phyloP scores from a whole-genome alignment of 2,113 vertebrate species.

The Pardalotus punctatus region DNA sequence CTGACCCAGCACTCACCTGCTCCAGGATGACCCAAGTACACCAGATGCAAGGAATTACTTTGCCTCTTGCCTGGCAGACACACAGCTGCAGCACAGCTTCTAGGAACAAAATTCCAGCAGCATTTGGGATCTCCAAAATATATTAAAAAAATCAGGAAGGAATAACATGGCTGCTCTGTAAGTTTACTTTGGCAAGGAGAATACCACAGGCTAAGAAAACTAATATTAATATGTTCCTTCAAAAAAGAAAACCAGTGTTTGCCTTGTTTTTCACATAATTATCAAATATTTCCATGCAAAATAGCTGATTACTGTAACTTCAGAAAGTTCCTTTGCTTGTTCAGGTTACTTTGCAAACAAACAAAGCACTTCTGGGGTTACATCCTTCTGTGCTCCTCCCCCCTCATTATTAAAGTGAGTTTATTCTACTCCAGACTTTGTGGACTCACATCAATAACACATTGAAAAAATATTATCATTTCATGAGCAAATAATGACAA shows the following conservation, averaged over 20 bases:
- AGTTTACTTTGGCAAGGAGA: background rate
- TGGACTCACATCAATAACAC: background rate
- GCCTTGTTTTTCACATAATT: background rate
- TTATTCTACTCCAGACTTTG: background rate
- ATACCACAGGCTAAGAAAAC: background rate
- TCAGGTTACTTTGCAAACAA: background rate
- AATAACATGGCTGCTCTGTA: background rate
- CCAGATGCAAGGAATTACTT: background rate
- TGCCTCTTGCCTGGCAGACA: background rate
- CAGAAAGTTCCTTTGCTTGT: background rate
- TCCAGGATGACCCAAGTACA: background rate
- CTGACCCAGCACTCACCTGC: background rate
- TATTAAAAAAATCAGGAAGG: background rate
- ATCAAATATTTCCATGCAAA: background rate
- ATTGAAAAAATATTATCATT: background rate
- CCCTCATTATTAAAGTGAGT: background rate
- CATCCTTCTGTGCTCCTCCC: background rate
- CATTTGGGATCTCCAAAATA: background rate
- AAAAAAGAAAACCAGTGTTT: background rate
- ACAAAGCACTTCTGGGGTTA: background rate
- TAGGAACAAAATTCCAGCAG: background rate
- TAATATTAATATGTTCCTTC: background rate
- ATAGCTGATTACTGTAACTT: background rate
- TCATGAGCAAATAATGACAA: background rate
- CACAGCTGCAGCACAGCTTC: background rate